Evolutionary conservation across 2,113 vertebrate species (phyloP), one percentile per base, ranked within the genome.

Genomic region (Vombatus ursinus): DNA sequence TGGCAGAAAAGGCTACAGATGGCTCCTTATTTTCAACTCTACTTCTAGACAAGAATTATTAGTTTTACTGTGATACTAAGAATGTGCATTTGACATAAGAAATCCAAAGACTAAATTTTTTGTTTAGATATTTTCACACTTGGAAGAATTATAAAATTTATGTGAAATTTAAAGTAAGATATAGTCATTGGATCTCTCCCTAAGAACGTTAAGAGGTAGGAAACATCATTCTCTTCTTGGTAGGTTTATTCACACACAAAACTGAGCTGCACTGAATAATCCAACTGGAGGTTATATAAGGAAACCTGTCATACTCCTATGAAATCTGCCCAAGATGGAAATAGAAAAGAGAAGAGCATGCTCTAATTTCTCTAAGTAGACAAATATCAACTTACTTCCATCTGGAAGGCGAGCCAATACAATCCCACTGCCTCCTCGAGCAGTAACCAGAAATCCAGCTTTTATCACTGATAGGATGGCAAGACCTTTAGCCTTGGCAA

Each of bases 391-490:
- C 99, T 99, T 99, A 99, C 99, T 98, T 98, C 99, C 99, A 96
- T 99, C 99, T 1, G 99, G 89, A 92, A 99, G 99, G 22, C 99
- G 98, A 0, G 99, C 99, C 90, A 99, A 98, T 53, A 99, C 99
- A 92, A 99, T 98, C 47, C 99, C 99, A 61, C 99, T 99, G 98
- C 99, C 99, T 0, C 99, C 99, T 90, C 99, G 98, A 68, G 99
- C 99, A 0, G 99, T 99, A 96, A 99, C 99, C 98, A 99, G 98
- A 97, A 99, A 99, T 50, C 99, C 99, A 8, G 99, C 99, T 97
- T 99, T 99, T 97, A 99, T 99, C 98, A 99, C 99, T 0, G 99
- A 99, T 96, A 99, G 97, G 97, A 99, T 98, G 47, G 99, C 99
- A 53, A 99, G 99, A 52, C 99, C 99, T 97, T 99, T 99, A 0